Evolutionary conservation across 2,113 vertebrate genomes (phyloP).

Genomic region (Pomatorhinus ruficollis): DNA sequence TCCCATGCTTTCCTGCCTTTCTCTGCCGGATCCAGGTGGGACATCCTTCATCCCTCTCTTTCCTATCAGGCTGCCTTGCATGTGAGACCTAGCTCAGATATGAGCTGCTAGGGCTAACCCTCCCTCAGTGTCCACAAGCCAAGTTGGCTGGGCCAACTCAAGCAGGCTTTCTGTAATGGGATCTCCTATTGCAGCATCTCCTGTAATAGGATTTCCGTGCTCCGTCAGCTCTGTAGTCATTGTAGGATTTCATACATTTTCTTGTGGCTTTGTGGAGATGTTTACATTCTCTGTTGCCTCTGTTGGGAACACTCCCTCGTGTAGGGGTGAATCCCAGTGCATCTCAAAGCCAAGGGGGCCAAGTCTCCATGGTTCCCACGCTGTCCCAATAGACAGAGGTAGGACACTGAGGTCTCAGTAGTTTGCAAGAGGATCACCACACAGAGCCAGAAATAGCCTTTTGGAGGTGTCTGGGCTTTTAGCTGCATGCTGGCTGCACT

Average conservation of each 20-base stretch:
- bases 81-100: neutral
- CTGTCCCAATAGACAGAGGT: neutral
- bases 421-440: neutral
- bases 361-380: neutral
- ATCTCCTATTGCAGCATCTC: neutral
- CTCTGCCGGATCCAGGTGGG: conserved; percentile 79
- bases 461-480: neutral
- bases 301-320: neutral
- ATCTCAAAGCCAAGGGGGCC: neutral
- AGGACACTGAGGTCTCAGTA: neutral
- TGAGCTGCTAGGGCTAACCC: neutral
- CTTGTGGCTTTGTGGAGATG: neutral
- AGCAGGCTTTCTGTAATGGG: neutral
- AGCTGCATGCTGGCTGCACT: neutral
- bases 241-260: neutral
- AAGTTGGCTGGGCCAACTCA: neutral
- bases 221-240: neutral
- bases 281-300: neutral
- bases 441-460: neutral
- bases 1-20: conserved; percentile 88
- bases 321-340: neutral
- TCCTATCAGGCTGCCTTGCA: neutral
- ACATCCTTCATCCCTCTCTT: neutral
- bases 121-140: neutral
- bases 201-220: neutral